Conservation (phyloP, 2,888 invertebrate species). For the Meta bourneti region DNA sequence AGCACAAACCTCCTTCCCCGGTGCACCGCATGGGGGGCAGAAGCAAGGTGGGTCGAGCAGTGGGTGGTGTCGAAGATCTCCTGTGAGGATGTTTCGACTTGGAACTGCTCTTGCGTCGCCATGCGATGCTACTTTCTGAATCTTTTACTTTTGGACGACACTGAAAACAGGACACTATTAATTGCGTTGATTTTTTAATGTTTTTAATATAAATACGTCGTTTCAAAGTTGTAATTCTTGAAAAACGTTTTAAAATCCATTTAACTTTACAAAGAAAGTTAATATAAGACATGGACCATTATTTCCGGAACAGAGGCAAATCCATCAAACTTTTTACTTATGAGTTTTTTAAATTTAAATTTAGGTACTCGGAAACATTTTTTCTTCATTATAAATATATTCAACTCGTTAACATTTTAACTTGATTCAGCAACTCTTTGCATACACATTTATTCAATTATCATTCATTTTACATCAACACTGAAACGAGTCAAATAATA, state of each 20-base stretch:
- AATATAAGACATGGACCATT: background rate
- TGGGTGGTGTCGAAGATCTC: slow-evolving; percentile 45
- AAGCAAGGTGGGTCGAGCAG: slow-evolving; percentile 58
- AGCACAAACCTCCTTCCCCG: background rate
- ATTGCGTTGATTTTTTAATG: background rate
- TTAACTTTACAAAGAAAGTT: background rate
- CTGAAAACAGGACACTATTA: background rate
- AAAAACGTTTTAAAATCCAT: background rate
- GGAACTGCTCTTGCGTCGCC: slow-evolving; percentile 64
- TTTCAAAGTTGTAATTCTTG: background rate
- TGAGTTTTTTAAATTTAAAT: background rate
- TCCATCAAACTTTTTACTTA: background rate
- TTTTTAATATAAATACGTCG: background rate
- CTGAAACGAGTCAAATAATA: too few species aligned
- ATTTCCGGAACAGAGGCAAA: background rate
- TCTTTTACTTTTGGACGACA: slow-evolving; percentile 50
- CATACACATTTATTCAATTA: too few species aligned
- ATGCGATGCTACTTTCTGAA: slow-evolving; percentile 44
- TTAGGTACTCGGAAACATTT: too few species aligned
- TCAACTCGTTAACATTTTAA: too few species aligned
- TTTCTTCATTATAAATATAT: too few species aligned
- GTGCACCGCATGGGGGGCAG: slow-evolving; percentile 72
- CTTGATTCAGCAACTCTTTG: too few species aligned
- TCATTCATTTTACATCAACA: too few species aligned
- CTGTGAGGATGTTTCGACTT: slow-evolving; percentile 31